Conservation (phyloP, 2,113 vertebrate species). For the Callorhinus ursinus region DNA sequence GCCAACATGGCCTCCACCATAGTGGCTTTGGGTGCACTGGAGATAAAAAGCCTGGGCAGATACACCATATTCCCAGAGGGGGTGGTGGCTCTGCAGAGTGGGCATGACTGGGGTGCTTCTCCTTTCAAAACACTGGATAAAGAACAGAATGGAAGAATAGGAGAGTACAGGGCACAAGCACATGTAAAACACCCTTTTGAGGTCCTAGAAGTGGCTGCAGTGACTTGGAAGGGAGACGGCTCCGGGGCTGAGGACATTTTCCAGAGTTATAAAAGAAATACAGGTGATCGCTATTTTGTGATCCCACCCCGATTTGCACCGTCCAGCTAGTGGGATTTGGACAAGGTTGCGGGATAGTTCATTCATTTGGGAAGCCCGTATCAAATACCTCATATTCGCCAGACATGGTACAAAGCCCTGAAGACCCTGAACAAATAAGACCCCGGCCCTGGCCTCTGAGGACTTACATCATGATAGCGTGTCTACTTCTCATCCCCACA, state of each 20-base stretch:
- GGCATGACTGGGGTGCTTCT: not conserved
- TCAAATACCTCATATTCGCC: not conserved
- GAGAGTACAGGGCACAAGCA: not conserved
- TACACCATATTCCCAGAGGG: not conserved
- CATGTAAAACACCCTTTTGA: not conserved
- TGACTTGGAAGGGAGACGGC: not conserved
- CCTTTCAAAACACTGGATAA: not conserved
- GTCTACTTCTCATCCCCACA: not conserved
- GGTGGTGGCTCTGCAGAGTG: not conserved
- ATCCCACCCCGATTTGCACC: not conserved
- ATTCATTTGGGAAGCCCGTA: constrained; percentile 19
- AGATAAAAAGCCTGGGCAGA: not conserved
- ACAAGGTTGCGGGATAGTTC: not conserved
- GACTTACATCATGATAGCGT: not conserved
- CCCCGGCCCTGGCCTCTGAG: not conserved
- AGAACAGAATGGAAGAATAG: not conserved
- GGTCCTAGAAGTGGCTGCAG: constrained; percentile 15
- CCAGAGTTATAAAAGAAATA: constrained; percentile 5
- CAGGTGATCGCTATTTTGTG: not conserved
- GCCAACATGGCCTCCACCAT: not conserved
- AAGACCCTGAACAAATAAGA: constrained; percentile 36
- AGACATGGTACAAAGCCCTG: not conserved
- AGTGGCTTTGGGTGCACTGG: not conserved
- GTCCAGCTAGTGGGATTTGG: not conserved
- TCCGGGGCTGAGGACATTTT: not conserved